Conservation (phyloP, 1,140 invertebrate species). For the Forficula auricularia region DNA sequence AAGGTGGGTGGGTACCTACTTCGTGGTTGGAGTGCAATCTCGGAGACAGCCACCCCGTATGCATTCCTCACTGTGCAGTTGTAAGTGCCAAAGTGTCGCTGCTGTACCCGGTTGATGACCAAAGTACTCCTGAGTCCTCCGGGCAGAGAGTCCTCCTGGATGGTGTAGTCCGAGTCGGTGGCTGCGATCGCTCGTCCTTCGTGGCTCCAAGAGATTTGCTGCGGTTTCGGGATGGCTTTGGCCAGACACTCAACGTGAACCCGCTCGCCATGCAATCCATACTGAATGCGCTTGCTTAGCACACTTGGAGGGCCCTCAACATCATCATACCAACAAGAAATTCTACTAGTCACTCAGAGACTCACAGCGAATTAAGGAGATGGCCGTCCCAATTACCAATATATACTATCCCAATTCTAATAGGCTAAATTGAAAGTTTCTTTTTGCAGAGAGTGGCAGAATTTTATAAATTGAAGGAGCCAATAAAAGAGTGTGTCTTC, state of each 20-base stretch:
- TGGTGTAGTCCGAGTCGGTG: constrained; percentile 28
- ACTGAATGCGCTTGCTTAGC: constrained; percentile 64
- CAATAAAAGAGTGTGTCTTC: no score
- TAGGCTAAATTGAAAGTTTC: no score
- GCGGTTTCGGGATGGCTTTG: constrained; percentile 71
- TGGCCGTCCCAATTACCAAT: no score
- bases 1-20: constrained; percentile 62
- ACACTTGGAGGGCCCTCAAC: constrained; percentile 78
- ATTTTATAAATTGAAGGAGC: no score
- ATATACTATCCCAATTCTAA: no score
- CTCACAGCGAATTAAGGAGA: no score
- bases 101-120: constrained; percentile 62
- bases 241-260: constrained; percentile 76
- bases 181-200: constrained; percentile 59
- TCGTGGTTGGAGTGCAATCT: constrained; percentile 69
- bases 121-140: constrained; percentile 63
- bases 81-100: constrained; percentile 75
- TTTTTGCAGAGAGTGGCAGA: no score
- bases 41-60: constrained; percentile 65
- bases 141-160: constrained; percentile 34
- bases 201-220: constrained; percentile 71
- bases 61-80: constrained; percentile 86
- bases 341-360: no score
- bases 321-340: no score
- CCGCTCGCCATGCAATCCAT: constrained; percentile 58